Conservation (phyloP, 2,888 invertebrate species). For the Platerodrilus igneus region DNA sequence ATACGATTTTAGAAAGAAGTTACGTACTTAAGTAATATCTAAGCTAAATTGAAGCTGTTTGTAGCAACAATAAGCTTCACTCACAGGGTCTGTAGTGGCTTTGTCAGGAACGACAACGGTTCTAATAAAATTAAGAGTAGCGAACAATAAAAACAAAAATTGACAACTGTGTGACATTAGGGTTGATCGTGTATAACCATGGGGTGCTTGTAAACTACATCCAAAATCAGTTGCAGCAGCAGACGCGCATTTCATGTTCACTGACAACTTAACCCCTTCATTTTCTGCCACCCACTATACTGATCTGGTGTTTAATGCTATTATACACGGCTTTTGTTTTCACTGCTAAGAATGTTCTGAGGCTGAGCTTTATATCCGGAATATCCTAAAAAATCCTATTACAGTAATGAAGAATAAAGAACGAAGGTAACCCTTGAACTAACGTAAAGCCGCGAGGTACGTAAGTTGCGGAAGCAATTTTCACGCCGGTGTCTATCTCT, state of each 20-base stretch:
- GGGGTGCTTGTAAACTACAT: constrained; percentile 13
- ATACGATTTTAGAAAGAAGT: too few species aligned
- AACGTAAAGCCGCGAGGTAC: constrained; percentile 33
- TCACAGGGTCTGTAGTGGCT: too few species aligned
- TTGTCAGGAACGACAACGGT: too few species aligned
- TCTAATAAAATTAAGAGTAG: too few species aligned
- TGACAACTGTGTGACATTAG: constrained; percentile 15
- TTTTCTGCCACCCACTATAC: background rate
- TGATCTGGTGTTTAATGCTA: constrained; percentile 6
- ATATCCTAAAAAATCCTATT: constrained; percentile 20
- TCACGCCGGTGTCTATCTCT: constrained; percentile 39
- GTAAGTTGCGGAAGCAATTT: constrained; percentile 41
- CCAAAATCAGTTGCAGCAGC: constrained; percentile 16
- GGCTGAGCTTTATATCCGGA: constrained; percentile 20
- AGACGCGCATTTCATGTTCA: constrained; percentile 12
- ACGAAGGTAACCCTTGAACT: constrained; percentile 39
- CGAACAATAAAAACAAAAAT: too few species aligned
- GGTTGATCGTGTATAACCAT: constrained; percentile 12
- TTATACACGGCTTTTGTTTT: constrained; percentile 11
- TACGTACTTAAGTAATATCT: too few species aligned
- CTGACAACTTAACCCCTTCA: constrained; percentile 15
- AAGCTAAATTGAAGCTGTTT: too few species aligned
- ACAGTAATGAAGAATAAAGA: constrained; percentile 23
- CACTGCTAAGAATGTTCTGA: constrained; percentile 17
- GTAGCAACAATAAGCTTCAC: too few species aligned